Percentiles rank a stretch among this genome's conserved stretches.
Evolutionary conservation across 2,113 vertebrate genomes (phyloP).

Genomic region (Nannospalax galili): DNA sequence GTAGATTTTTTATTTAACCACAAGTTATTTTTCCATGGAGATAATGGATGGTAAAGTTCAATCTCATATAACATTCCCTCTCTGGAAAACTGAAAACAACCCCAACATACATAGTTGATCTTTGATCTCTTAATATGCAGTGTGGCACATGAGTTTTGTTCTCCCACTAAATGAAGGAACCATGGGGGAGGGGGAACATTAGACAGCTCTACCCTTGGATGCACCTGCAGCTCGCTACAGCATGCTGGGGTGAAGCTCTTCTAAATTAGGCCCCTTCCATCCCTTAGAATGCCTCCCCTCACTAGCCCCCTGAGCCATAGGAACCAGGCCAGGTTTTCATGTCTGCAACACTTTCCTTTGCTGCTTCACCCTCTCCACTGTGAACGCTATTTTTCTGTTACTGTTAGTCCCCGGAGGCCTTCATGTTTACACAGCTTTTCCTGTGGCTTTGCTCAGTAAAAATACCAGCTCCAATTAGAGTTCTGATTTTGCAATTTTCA

Average conservation of each 20-base stretch:
- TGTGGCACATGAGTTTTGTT: not conserved
- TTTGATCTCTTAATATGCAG: slow-evolving; percentile 52
- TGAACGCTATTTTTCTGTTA: slow-evolving; percentile 81
- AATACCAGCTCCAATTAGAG: slow-evolving; percentile 85
- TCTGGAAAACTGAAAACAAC: slow-evolving; percentile 38
- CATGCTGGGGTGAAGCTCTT: slow-evolving; percentile 56
- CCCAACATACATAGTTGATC: slow-evolving; percentile 45
- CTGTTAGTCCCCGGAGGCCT: slow-evolving; percentile 79
- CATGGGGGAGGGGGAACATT: not conserved
- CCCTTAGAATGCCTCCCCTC: slow-evolving; percentile 61
- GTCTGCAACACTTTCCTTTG: slow-evolving; percentile 84
- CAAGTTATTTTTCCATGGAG: slow-evolving; percentile 13
- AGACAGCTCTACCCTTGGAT: slow-evolving; percentile 17
- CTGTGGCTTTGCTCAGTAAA: slow-evolving; percentile 83
- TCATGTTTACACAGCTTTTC: slow-evolving; percentile 88
- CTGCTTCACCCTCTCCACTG: slow-evolving; percentile 80
- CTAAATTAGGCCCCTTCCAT: slow-evolving; percentile 50
- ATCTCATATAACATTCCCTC: slow-evolving; percentile 51
- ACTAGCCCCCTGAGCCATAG: slow-evolving; percentile 54
- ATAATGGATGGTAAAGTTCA: slow-evolving; percentile 32
- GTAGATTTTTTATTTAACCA: slow-evolving; percentile 13
- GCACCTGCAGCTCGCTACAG: slow-evolving; percentile 51
- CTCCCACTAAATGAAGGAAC: slow-evolving; percentile 30
- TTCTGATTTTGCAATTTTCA: slow-evolving; percentile 83
- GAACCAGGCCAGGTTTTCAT: slow-evolving; percentile 80